Evolutionary conservation across 2,797 vertebrate species (phyloP), one percentile per base, ranked within the genome.

Genomic region (Anguilla anguilla): DNA sequence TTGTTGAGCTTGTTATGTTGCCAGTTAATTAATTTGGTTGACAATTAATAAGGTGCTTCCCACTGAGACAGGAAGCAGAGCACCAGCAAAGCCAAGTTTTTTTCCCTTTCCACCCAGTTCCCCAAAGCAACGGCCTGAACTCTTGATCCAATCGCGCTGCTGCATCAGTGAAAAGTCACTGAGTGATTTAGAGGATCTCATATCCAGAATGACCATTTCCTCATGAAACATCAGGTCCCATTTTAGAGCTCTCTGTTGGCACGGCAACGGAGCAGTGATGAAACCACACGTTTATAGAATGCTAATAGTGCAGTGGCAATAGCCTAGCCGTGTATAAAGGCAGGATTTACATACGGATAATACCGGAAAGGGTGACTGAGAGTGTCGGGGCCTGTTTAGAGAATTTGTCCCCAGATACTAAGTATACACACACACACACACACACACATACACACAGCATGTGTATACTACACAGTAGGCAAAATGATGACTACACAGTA

Each of bases 201-300:
- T 59, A 28, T 51, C 25, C 53, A 85, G 17, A 64, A 64, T 64
- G 35, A 43, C 84, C 91, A 93, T 93, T 93, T 93, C 92, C 94
- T 95, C 93, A 94, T 90, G 69, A 96, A 94, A 96, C 95, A 97
- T 96, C 97, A 97, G 97, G 96, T 95, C 95, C 91, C 96, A 96
- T 97, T 97, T 97, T 96, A 96, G 94, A 95, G 93, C 93, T 95
- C 94, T 89, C 94, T 95, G 94, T 96, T 96, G 97, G 96, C 96
- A 96, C 95, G 95, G 96, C 95, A 96, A 94, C 92, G 92, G 90
- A 89, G 85, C 94, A 94, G 95, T 95, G 96, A 96, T 94, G 93
- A 95, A 96, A 95, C 95, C 95, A 94, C 91, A 95, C 94, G 92
- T 94, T 95, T 93, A 92, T 93, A 92, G 96, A 96, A 96, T 96